Conservation (phyloP, 2,888 invertebrate genomes). For the Drosophila antonietae region DNA sequence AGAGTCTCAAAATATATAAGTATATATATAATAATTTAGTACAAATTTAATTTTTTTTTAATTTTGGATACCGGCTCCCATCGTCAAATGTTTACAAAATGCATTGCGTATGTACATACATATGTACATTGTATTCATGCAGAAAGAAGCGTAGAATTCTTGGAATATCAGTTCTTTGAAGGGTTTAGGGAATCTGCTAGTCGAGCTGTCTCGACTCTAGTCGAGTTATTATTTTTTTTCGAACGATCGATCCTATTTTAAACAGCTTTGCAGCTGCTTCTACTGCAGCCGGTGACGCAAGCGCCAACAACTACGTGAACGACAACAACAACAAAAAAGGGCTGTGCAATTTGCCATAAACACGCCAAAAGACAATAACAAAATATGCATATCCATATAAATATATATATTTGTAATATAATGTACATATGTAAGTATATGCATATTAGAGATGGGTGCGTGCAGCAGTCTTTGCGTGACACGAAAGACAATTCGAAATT, state of each 20-base stretch:
- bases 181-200: too few relatives aligned
- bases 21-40: too few relatives aligned
- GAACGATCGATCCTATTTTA: constrained; percentile 54
- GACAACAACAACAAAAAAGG: constrained; percentile 51
- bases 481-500: not conserved
- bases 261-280: constrained; percentile 50
- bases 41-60: too few relatives aligned
- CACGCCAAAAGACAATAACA: constrained; percentile 72
- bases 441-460: constrained; percentile 40
- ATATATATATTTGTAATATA: too few relatives aligned
- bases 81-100: too few relatives aligned
- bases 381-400: constrained; percentile 40
- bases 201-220: too few relatives aligned
- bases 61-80: too few relatives aligned
- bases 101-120: too few relatives aligned
- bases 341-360: constrained; percentile 71
- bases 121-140: too few relatives aligned
- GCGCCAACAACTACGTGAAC: constrained; percentile 44
- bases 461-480: constrained; percentile 1
- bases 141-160: too few relatives aligned
- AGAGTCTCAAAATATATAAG: too few relatives aligned
- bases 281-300: constrained; percentile 71
- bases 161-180: too few relatives aligned
- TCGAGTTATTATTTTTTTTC: constrained; percentile 11
- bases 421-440: constrained; percentile 5